These are phyloP conservation scores for Orussus abietinus DNA, from an alignment of 1,140 invertebrate species.

Conservation along the genomic window DNA sequence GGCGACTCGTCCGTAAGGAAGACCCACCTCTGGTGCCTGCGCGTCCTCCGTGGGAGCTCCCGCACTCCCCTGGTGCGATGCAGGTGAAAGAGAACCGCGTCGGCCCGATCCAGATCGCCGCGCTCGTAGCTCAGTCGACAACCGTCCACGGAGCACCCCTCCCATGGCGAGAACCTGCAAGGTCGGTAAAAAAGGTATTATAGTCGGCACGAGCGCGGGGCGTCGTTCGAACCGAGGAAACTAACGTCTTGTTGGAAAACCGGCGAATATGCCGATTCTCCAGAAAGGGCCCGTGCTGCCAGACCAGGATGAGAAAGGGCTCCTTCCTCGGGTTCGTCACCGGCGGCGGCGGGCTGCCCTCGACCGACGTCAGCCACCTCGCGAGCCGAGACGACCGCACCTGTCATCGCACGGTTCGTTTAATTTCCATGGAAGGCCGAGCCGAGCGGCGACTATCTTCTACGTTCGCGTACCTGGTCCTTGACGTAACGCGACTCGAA, in stretches of 20 bases:
- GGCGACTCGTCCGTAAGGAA: slow-evolving; percentile 63
- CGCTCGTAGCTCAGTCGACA: slow-evolving; percentile 54
- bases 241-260: slow-evolving; percentile 35
- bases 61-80: slow-evolving; percentile 45
- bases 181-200: neutral
- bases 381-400: slow-evolving; percentile 23
- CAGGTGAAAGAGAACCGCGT: slow-evolving; percentile 59
- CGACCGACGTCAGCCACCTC: slow-evolving; percentile 22
- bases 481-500: no score
- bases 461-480: no score
- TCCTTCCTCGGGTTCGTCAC: slow-evolving; percentile 5
- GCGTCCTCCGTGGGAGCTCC: slow-evolving; percentile 39
- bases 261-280: slow-evolving; percentile 43
- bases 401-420: no score
- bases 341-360: slow-evolving; percentile 15
- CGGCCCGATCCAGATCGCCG: slow-evolving; percentile 42
- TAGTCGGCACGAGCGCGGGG: neutral
- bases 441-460: no score
- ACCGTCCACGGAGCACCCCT: slow-evolving; percentile 55
- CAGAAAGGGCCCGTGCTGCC: slow-evolving; percentile 42
- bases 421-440: no score
- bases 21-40: slow-evolving; percentile 57
- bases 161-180: slow-evolving; percentile 52
- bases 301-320: slow-evolving; percentile 40
- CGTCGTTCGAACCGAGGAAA: slow-evolving; percentile 4